phyloP scores from a whole-genome alignment of 1,140 invertebrate species.

The Heliothis virescens region DNA sequence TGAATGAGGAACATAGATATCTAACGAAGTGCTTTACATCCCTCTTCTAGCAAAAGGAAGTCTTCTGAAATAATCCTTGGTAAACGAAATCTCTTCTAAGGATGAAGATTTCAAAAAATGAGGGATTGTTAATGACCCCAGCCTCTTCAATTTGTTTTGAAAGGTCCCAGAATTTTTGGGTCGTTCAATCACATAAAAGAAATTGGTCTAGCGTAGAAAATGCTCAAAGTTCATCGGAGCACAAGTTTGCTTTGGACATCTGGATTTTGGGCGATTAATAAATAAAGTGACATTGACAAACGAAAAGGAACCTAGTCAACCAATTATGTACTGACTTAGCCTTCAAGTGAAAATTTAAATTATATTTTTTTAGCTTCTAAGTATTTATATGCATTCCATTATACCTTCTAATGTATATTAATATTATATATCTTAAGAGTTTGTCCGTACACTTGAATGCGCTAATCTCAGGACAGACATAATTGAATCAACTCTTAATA shows the following conservation, averaged over 20 bases:
- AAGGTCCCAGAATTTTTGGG: neutral
- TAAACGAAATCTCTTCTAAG: neutral
- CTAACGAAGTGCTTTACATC: conserved; percentile 33
- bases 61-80: neutral
- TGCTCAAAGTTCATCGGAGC: conserved; percentile 5
- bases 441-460: too few relatives aligned
- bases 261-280: conserved; percentile 22
- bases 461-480: too few relatives aligned
- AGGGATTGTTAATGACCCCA: neutral
- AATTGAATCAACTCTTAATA: too few relatives aligned
- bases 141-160: conserved; percentile 5
- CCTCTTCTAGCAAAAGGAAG: neutral
- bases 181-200: conserved; percentile 6
- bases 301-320: neutral
- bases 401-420: too few relatives aligned
- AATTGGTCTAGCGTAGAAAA: conserved; percentile 4
- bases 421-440: too few relatives aligned
- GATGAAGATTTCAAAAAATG: neutral
- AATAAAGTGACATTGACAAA: conserved; percentile 27
- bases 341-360: too few relatives aligned
- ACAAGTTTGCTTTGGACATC: conserved; percentile 30
- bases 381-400: too few relatives aligned
- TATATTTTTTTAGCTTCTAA: too few relatives aligned
- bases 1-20: conserved; percentile 35
- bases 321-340: neutral